Evolutionary conservation across 2,797 vertebrate species (phyloP).

Genomic region (Avahi laniger): DNA sequence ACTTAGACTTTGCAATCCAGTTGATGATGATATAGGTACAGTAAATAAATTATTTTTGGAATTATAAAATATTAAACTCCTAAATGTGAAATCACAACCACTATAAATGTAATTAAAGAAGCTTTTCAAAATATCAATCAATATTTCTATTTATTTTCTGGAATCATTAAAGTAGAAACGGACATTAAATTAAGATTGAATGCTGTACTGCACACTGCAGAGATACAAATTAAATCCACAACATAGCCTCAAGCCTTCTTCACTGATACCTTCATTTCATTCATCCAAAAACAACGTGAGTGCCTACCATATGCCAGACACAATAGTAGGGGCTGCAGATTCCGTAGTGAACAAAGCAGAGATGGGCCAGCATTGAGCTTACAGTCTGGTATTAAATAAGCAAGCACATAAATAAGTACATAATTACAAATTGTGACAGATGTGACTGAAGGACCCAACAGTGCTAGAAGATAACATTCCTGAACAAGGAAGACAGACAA

Average conservation of each 20-base stretch:
- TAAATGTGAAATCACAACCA: constrained; percentile 21
- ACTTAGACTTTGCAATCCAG: neutral
- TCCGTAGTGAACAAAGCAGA: neutral
- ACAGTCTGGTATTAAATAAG: neutral
- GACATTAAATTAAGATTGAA: neutral
- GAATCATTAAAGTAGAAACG: neutral
- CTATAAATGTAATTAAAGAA: neutral
- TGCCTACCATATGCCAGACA: neutral
- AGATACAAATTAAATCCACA: neutral
- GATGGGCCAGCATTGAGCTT: neutral
- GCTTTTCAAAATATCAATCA: neutral
- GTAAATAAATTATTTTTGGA: constrained; percentile 1
- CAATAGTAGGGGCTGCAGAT: neutral
- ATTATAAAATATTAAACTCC: constrained; percentile 15
- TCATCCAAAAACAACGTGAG: neutral
- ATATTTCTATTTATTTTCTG: constrained; percentile 18
- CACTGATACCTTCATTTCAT: neutral
- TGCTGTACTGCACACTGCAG: neutral
- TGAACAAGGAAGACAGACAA: neutral
- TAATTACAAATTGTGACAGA: neutral
- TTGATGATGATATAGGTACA: neutral
- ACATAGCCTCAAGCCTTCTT: neutral
- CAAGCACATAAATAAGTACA: neutral
- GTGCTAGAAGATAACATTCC: neutral
- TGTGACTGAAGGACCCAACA: neutral